Evolutionary conservation across 2,113 vertebrate genomes (phyloP), one percentile per base, ranked within the genome.

Genomic region (Barbus barbus): DNA sequence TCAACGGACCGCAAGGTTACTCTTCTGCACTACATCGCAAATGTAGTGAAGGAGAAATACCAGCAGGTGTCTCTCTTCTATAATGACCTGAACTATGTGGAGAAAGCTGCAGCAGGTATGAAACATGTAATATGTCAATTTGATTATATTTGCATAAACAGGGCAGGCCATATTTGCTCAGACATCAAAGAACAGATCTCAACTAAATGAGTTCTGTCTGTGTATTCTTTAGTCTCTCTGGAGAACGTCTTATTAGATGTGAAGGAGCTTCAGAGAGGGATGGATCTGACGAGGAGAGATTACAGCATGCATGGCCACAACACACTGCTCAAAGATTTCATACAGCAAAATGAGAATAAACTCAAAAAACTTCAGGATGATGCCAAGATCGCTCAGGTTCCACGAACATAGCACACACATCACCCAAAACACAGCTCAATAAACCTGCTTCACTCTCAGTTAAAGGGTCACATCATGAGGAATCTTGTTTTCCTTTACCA

Each of bases 1-100:
- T 98, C 97, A 0, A 99, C 98, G 0, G 98, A 99, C 92, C 94
- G 98, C 41, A 99, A 98, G 89, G 83, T 97, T 83, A 99, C 97
- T 0, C 80, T 99, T 89, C 90, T 99, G 84, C 97, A 99, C 89
- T 99, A 99, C 94, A 98, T 99, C 0, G 97, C 97, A 26, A 94
- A 98, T 84, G 96, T 97, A 0, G 96, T 98, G 60, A 96, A 95
- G 90, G 97, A 98, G 91, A 99, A 98, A 78, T 99, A 98, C 90
- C 92, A 94, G 0, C 97, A 98, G 72, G 93, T 99, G 88, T 92
- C 95, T 0, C 95, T 95, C 78, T 99, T 99, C 93, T 98, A 96
- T 95, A 97, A 97, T 0, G 97, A 99, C 90, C 91, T 99, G 72
- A 96, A 98, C 92, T 99, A 98, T 0, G 95, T 99, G 88, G 98